Evolutionary conservation across 2,888 invertebrate genomes (phyloP), one percentile per base, ranked within the genome.

Genomic region (Nomada hirtipes): DNA sequence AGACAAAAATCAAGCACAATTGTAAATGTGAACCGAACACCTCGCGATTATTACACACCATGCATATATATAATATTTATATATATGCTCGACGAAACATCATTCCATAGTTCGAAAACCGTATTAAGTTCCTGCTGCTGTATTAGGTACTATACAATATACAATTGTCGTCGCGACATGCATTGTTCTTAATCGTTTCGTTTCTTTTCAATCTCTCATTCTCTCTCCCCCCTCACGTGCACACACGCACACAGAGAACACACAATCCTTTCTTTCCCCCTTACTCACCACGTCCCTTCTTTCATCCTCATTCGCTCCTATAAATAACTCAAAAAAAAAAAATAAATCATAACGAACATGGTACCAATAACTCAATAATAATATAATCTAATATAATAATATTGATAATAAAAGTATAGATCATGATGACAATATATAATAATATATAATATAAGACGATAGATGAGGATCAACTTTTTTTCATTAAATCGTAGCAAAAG

Each of bases 1-100:
- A 87, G 83, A 84, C 79, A 57, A 86, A 76, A 87, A 89, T 85
- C 82, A 80, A 91, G 86, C 84, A 59, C 59, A 18, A 60, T 13
- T 42, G 42, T 44, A 42, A 79, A 86, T 84, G 47, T 57, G 81
- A 88, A 89, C 78, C 77, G 83, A 89, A 89, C 82, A 82, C 79
- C 83, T 83, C 81, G 79, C 83, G 83, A 85, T 84, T 80, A 83
- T 78, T 76, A 71, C 75, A 63, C 73, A 85, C 70, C 36, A 74
- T 78, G 79, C 76, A 79, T 57, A 69, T 42, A 53, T 69, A 64
- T 78, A 71, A 67, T 67, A 63, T 57, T 36, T 70, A 57, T 75
- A 61, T 71, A 60, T 55, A 77, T 68, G 77, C 71, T 84, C 82
- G 53, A 63, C 44, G n/a, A 26, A 47, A 50, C n/a, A 23, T 72